phyloP scores from a whole-genome alignment of 2,113 vertebrate species.

The Cavia aperea region DNA sequence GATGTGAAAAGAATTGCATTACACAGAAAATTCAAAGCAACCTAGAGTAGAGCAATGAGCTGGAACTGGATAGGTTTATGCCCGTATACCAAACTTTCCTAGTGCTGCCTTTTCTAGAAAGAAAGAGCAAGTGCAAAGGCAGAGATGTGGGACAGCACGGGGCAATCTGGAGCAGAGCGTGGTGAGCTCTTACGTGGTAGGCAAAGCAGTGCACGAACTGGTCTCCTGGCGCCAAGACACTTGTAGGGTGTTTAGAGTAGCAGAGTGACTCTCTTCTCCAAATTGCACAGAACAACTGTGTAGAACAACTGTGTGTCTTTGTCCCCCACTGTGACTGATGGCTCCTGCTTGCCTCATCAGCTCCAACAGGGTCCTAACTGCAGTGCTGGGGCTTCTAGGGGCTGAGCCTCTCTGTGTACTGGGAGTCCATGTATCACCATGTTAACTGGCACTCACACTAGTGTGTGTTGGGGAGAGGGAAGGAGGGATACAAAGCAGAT shows the following conservation, averaged over 20 bases:
- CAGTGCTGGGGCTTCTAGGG: neutral
- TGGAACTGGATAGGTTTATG: neutral
- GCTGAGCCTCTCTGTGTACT: neutral
- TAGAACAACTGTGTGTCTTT: fast-evolving
- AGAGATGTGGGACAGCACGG: neutral
- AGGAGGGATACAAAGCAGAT: neutral
- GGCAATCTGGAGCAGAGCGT: neutral
- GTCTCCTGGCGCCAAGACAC: fast-evolving
- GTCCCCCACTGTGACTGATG: fast-evolving
- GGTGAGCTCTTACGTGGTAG: neutral
- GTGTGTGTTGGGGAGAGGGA: neutral
- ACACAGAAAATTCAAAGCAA: neutral
- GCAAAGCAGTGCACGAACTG: neutral
- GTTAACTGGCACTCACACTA: neutral
- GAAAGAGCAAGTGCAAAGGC: neutral
- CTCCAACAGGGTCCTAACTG: neutral
- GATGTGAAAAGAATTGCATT: neutral
- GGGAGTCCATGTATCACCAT: neutral
- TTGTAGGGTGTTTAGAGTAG: neutral
- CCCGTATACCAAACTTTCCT: neutral
- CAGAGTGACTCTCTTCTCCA: fast-evolving
- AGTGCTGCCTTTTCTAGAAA: neutral
- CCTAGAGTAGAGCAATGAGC: fast-evolving
- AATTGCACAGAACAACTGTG: neutral
- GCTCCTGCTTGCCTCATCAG: neutral